A percentile compares a stretch with the other conserved stretches of the same genome.
Conservation (phyloP, 2,888 invertebrate genomes). For the Vandiemenella viatica region DNA sequence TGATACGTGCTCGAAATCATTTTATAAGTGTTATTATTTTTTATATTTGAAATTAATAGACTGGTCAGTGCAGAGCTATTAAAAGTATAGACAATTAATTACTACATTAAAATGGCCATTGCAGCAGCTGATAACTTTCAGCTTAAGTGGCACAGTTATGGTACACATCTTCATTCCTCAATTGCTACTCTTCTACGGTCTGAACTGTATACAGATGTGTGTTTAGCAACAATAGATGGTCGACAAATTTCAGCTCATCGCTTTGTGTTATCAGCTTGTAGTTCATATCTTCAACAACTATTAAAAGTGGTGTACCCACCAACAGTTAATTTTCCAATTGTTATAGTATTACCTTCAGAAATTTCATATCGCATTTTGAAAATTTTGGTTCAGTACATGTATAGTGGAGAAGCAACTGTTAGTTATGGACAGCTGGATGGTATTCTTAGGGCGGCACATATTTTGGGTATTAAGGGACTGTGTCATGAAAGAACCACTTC, state of each 20-base stretch:
- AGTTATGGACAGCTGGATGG: constrained; percentile 70
- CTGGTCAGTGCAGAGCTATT: background rate
- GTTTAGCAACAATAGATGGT: constrained; percentile 62
- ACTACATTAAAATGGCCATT: constrained; percentile 31
- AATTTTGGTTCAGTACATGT: constrained; percentile 74
- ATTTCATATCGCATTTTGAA: constrained; percentile 65
- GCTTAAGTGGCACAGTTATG: constrained; percentile 78
- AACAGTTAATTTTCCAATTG: constrained; percentile 27
- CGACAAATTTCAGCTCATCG: constrained; percentile 72
- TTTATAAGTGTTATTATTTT: no score
- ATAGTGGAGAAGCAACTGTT: constrained; percentile 69
- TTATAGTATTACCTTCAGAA: constrained; percentile 66
- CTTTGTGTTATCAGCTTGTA: constrained; percentile 70
- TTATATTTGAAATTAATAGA: no score
- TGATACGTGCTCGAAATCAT: no score
- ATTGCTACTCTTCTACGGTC: constrained; percentile 62
- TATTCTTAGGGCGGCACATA: constrained; percentile 66
- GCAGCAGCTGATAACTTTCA: constrained; percentile 61
- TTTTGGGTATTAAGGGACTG: constrained; percentile 63
- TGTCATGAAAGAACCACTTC: constrained; percentile 39
- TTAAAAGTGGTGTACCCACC: constrained; percentile 32
- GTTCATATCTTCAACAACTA: constrained; percentile 44
- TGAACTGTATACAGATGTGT: constrained; percentile 69
- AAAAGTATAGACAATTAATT: background rate
- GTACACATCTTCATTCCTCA: constrained; percentile 65